phyloP scores from a whole-genome alignment of 2,113 vertebrate genomes.

The Pluvialis apricaria region DNA sequence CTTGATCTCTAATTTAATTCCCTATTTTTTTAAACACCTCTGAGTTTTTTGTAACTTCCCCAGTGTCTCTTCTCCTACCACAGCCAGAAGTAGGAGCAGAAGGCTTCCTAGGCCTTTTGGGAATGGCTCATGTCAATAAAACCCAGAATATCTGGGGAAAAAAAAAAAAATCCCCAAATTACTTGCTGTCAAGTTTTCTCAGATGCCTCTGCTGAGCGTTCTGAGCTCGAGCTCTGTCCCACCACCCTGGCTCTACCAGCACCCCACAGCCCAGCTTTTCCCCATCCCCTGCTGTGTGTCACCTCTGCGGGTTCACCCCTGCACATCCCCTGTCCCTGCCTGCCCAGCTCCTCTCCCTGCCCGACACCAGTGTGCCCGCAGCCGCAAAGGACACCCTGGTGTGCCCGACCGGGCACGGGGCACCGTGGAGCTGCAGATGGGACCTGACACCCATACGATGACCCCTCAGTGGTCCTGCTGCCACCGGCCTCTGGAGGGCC shows the following conservation, averaged over 20 bases:
- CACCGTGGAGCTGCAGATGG: accelerated
- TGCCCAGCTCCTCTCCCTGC: neutral
- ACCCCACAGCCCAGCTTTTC: neutral
- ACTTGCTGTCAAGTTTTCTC: neutral
- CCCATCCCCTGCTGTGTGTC: neutral
- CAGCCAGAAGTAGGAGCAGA: neutral
- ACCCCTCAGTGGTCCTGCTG: neutral
- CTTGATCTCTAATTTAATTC: neutral
- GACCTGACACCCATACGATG: accelerated
- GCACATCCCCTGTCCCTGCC: neutral
- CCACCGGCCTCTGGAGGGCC: neutral
- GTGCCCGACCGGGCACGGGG: accelerated
- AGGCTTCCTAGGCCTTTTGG: neutral
- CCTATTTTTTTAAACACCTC: neutral
- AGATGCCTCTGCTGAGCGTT: neutral
- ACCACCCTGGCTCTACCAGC: neutral
- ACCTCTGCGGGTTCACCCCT: neutral
- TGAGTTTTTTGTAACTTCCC: neutral
- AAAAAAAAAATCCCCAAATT: neutral
- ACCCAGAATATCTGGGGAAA: neutral
- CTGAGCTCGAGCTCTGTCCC: neutral
- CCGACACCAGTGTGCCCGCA: too few relatives aligned
- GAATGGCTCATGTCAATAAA: neutral
- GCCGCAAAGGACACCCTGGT: neutral
- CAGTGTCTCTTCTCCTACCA: neutral